Base-by-base conservation (phyloP, 2,113 vertebrate genomes). In the Xiphophorus couchianus region DNA sequence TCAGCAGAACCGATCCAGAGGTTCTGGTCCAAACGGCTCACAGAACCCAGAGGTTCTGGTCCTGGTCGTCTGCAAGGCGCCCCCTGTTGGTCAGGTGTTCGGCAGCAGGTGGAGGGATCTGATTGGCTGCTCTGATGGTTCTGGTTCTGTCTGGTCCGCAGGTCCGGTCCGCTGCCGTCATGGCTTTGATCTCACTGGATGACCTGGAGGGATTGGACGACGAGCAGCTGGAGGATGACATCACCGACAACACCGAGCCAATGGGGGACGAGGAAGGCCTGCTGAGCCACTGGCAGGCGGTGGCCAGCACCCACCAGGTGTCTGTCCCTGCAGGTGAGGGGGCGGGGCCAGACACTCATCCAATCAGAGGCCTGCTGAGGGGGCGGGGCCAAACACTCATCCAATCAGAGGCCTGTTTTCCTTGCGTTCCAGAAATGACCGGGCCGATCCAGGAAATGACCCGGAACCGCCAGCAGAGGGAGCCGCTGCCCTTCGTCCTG, bases 391-490 rank as follows among this genome's bases (percentile, higher is more conserved):
- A 27, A 13, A 37, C n/a, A 0, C 35, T 27, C 5, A 7, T 63
- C 12, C 13, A 31, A 29, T 33, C 17, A 63, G 62, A 30, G 5
- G 2, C 51, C 0, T 3, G 19, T 7, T n/a, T n/a, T 66, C 31
- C 13, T 9, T 5, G 7, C 0, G 48, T 82, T 73, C 4, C 87
- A 97, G 96, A 96, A 30, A 96, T 96, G 96, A 92, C 80, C 0
- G 95, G 91, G 66, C 95, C 96, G 1, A 96, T 96, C 70, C 74
- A 89, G 61, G 95, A 96, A 91, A 96, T 97, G 95, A 93, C 91
- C 4, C 90, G 69, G 33, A 94, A 94, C 81, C 93, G 58, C 68
- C 94, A 95, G 74, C 85, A 92, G 66, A 94, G 88, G 4, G 93
- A 97, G 86, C 73, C 88, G 2, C 87, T 96, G 72, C 93, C 94